Base-by-base conservation (phyloP, 1,140 invertebrate species). In the Drosophila tristis region DNA sequence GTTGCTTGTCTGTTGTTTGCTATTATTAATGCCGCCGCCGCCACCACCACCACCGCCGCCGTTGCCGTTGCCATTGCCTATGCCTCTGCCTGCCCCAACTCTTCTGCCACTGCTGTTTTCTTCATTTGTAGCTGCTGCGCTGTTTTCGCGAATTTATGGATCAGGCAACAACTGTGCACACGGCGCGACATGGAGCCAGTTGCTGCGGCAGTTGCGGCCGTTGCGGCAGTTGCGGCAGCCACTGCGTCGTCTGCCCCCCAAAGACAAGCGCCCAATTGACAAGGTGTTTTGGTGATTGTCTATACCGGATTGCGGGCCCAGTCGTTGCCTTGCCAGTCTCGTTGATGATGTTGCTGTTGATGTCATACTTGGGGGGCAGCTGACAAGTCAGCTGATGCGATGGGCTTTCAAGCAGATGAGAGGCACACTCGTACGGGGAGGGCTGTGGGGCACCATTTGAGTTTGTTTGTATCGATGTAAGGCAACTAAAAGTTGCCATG, bases 71-170 rank as follows among this genome's bases (percentile, higher is more conserved):
- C 29, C 29, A 1, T 29, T 29, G 7, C 26, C 26, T 29, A 7
- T 9, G 8, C 31, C 31, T 9, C 9, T 9, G 8, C 31, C 9
- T 29, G 6, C 26, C 66, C 63, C 65, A 26, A 4, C 43, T 29
- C 62, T 31, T 31, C 31, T 16, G 65, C 44, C 35, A 39, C 35
- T 67, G 60, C 35, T 70, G 64, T 58, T 70, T 70, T 70, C 67
- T 70, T 67, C 67, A 70, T 70, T 70, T 56, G 67, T 39, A 39
- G 35, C 35, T 39, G 35, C 35, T 39, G 60, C 35, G 67, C 74
- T 47, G 68, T 54, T 77, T 77, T 77, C 58, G 78, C 70, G 68
- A 89, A 82, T 89, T 89, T 89, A 89, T 89, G 79, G 84, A 89
- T 89, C 85, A 75, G 55, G 63, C 54, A 67, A 45, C 53, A 85